Percentiles rank a stretch among this genome's conserved stretches.
These are phyloP conservation scores for Oceanites oceanicus DNA, from an alignment of 2,113 vertebrate species.

Conservation along the genomic window DNA sequence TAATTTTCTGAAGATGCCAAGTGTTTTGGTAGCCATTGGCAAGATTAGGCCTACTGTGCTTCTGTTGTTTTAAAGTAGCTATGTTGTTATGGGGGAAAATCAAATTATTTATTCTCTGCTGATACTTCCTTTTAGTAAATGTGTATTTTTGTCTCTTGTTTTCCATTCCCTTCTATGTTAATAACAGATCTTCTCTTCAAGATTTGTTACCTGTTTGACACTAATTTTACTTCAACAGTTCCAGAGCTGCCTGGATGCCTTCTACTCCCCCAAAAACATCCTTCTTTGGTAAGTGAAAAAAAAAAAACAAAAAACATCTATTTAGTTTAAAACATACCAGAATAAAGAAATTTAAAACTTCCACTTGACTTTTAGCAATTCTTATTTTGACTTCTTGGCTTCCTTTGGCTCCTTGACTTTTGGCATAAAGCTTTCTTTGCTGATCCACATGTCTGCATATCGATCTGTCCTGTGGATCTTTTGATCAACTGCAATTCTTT, in stretches of 20 bases:
- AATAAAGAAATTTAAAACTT: not conserved
- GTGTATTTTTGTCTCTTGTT: not conserved
- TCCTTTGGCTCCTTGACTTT: not conserved
- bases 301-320: not conserved
- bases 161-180: not conserved
- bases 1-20: not conserved
- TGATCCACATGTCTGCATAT: not conserved
- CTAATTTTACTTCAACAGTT: not conserved
- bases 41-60: not conserved
- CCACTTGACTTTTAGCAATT: not conserved
- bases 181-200: not conserved
- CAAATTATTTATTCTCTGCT: not conserved
- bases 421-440: not conserved
- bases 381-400: not conserved
- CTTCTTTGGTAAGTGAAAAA: not conserved
- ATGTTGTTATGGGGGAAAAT: not conserved
- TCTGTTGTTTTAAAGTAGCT: not conserved
- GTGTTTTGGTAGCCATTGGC: not conserved
- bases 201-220: not conserved
- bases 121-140: not conserved
- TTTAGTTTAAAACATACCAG: not conserved
- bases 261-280: too few relatives aligned
- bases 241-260: not conserved
- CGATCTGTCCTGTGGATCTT: not conserved
- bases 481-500: not conserved